Evolutionary conservation across 2,888 invertebrate species (phyloP), one percentile per base, ranked within the genome.

Genomic region (Reticulitermes lucifugus): DNA sequence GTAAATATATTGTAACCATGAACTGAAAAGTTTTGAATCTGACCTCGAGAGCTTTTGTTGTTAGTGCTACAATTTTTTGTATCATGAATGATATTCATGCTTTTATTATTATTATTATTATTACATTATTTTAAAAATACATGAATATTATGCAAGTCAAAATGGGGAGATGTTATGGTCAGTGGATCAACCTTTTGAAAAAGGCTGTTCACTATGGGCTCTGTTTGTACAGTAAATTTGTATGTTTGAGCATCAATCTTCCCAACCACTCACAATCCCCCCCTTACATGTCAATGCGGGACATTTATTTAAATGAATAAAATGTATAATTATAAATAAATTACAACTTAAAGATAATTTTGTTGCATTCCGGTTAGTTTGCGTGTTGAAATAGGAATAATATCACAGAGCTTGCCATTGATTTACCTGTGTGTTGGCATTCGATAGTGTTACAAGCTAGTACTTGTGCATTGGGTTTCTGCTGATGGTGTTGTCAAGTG

Each of bases 231-330:
- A 79, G 60, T 79, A 77, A 79, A 70, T 84, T 59, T 35, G 18
- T 60, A 46, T 73, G 25, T 55, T 59, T 59, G 79, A 79, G 80
- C 65, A 70, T 65, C n/a, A 65, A n/a, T 81, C 41, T 25, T 81
- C 81, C 65, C 70, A n/a, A 25, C n/a, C 70, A 43, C 81, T 70
- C 43, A 46, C 60, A 65, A 43, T 81, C 60, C 22, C 25, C 25
- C 43, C 35, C 43, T 81, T 43, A 59, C 70, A 70, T 46, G 25
- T 70, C 70, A 81, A 43, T 70, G 89, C 87, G 88, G 88, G 88
- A 88, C 89, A 88, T 88, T 90, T 89, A 90, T 90, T 90, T 89
- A 90, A 90, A 90, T 90, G 90, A 90, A 90, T 86, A 25, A n/a
- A 25, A 89, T 88, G 89, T 89, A 88, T 90, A 90, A 88, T 89